Base-by-base conservation (phyloP, 2,888 invertebrate genomes). In the Asteroscopus sphinx region DNA sequence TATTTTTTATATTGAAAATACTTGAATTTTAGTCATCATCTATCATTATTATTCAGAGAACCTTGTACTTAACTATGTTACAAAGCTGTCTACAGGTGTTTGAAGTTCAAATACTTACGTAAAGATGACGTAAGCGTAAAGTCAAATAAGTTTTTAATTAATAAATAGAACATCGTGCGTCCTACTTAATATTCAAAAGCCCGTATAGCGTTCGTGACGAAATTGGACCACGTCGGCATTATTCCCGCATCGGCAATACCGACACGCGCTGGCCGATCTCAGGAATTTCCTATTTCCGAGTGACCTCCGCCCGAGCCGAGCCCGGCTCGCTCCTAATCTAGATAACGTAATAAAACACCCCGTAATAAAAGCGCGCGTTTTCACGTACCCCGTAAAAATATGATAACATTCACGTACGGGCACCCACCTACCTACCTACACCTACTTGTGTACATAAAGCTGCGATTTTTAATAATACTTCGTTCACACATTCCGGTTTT, bases 371-470 rank as follows among this genome's bases (percentile, higher is more conserved):
- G 74, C 82, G 83, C 86, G 83, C 90, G 86, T 92, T 93, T 93
- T 92, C 93, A 92, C 91, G 91, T 91, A 82, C 80, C 79, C 88
- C 90, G 87, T 93, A 93, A 94, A 93, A 93, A 92, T 92, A 92
- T 94, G 93, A 93, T 94, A 93, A 94, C 92, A 86, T 86, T 86
- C 91, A 91, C 91, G 92, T 89, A 88, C 79, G 76, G 71, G 68
- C 72, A 67, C 76, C 67, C 55, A 74, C 71, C 69, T 62, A 67
- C 70, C 63, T 69, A 59, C 57, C 41, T 13, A 56, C 57, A 62
- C 55, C 57, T 67, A 51, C 57, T 41, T 33, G 8, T 12, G n/a
- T 44, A 53, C 62, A 62, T 57, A 68, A 76, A 65, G 57, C 61
- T 48, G 73, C 62, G 67, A 75, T 63, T 70, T 75, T 67, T 62